Evolutionary conservation across 1,140 invertebrate species (phyloP), one percentile per base, ranked within the genome.

Genomic region (Ectropis grisescens): DNA sequence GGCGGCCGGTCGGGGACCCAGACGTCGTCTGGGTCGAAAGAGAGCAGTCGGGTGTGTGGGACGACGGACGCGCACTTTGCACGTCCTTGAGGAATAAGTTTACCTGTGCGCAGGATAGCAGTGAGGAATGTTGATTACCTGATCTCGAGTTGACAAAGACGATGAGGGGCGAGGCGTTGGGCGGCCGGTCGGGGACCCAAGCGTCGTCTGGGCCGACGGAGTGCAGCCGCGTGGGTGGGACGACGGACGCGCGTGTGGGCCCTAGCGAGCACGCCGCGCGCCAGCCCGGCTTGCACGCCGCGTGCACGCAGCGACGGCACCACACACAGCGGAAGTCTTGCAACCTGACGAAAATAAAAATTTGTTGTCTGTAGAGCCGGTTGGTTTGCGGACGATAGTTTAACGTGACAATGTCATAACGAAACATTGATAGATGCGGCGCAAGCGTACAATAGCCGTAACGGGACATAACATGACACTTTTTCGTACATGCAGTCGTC

Each of bases 61-160:
- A 98, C 93, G 28, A 98, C 92, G 37, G 95, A 97, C 11, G 98
- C 89, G 45, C 91, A n/a, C n/a, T n/a, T n/a, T n/a, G n/a, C n/a
- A n/a, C n/a, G n/a, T n/a, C n/a, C n/a, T n/a, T n/a, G n/a, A n/a
- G n/a, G n/a, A n/a, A n/a, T n/a, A n/a, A n/a, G n/a, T n/a, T n/a
- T n/a, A n/a, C n/a, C n/a, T n/a, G n/a, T n/a, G n/a, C n/a, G n/a
- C n/a, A n/a, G n/a, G n/a, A n/a, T n/a, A n/a, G n/a, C n/a, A n/a
- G n/a, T n/a, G n/a, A n/a, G n/a, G n/a, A n/a, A n/a, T n/a, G n/a
- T n/a, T n/a, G n/a, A n/a, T 19, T 46, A 86, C 85, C 85, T 38
- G 95, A 97, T 84, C 98, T 97, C 29, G 96, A 97, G 83, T 98
- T 98, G 46, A 98, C 95, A 71, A 98, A 98, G 25, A 98, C 96